Evolutionary conservation across 2,113 vertebrate genomes (phyloP).

Genomic region (Rhinichthys klamathensis): DNA sequence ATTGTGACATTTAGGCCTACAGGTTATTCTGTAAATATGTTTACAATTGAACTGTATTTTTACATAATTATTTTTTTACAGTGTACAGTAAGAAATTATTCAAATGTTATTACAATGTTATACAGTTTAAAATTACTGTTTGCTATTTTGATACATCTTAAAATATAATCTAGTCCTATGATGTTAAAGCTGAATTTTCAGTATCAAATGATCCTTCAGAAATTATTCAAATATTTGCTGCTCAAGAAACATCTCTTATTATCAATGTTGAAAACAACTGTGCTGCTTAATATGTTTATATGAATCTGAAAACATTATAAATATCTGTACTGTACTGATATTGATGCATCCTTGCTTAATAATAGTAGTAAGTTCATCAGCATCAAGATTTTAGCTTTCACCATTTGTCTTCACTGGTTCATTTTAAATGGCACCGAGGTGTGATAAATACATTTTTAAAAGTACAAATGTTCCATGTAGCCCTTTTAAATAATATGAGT

Average conservation of each 20-base stretch:
- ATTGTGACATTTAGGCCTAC: too few species aligned
- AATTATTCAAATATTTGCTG: not conserved
- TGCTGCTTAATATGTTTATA: not conserved
- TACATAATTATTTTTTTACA: too few species aligned
- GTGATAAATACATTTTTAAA: not conserved
- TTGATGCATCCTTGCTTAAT: not conserved
- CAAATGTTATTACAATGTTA: not conserved
- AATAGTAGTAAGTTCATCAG: not conserved
- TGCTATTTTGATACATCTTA: not conserved
- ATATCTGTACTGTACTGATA: not conserved
- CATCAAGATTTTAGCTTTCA: not conserved
- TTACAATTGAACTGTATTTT: too few species aligned
- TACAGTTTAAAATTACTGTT: not conserved
- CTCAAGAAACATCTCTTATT: not conserved
- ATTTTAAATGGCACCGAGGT: not conserved
- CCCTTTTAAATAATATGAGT: not conserved
- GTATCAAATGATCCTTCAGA: not conserved
- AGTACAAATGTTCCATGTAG: not conserved
- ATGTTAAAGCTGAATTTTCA: not conserved
- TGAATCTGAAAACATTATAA: not conserved
- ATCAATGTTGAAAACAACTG: not conserved
- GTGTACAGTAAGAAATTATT: too few species aligned
- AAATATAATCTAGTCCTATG: too few species aligned
- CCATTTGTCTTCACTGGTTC: not conserved
- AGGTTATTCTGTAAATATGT: too few species aligned